phyloP scores from a whole-genome alignment of 2,888 invertebrate genomes.

The Dasysyrphus albostriatus region DNA sequence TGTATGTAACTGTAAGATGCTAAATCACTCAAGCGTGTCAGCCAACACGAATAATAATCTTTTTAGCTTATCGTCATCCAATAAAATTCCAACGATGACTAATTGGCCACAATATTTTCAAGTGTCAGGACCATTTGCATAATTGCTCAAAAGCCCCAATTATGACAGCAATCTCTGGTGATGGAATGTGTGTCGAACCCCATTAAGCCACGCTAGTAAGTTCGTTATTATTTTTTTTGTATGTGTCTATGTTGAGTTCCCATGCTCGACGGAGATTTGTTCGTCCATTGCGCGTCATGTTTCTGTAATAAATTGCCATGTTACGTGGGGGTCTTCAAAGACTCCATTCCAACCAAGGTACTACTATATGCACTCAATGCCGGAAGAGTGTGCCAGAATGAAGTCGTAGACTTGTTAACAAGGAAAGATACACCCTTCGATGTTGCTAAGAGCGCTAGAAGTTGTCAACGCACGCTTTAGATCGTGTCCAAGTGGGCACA shows the following conservation, averaged over 20 bases:
- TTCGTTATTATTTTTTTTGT: conserved; percentile 10
- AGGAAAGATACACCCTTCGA: conserved; percentile 62
- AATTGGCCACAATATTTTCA: conserved; percentile 70
- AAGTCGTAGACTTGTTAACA: conserved; percentile 65
- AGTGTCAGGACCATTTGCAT: conserved; percentile 70
- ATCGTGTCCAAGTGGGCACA: conserved; percentile 52
- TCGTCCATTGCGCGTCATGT: conserved; percentile 57
- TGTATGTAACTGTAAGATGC: not conserved
- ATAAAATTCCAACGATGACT: conserved; percentile 48
- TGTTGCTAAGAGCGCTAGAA: conserved; percentile 29
- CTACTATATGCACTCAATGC: conserved; percentile 43
- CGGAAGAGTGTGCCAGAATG: conserved; percentile 61
- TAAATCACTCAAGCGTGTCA: conserved; percentile 47
- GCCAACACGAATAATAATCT: not conserved
- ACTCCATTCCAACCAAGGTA: conserved; percentile 24
- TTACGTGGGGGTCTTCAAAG: conserved; percentile 62
- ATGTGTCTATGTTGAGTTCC: conserved; percentile 7
- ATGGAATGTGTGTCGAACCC: conserved; percentile 48
- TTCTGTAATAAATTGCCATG: conserved; percentile 66
- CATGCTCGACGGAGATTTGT: conserved; percentile 38
- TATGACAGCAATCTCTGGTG: conserved; percentile 43
- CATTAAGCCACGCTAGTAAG: conserved; percentile 33
- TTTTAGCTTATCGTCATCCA: conserved; percentile 16
- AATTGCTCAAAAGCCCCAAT: conserved; percentile 71
- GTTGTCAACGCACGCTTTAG: conserved; percentile 61